Percentiles rank a stretch among this genome's conserved stretches.
Evolutionary conservation across 2,888 invertebrate species (phyloP).

Genomic region (Megastigmus dorsalis): DNA sequence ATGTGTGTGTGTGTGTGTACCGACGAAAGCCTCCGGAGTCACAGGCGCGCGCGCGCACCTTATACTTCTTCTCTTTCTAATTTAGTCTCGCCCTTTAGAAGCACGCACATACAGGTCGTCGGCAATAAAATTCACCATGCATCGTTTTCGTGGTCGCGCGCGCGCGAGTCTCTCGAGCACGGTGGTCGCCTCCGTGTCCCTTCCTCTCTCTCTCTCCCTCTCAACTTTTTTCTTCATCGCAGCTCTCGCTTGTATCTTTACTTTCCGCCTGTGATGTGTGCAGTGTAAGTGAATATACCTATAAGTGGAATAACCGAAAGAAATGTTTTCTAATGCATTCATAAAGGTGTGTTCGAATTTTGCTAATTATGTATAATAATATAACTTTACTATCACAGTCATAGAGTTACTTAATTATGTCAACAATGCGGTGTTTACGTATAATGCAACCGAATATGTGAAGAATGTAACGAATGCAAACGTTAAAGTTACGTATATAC

Average conservation of each 20-base stretch:
- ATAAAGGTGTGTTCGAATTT: no score
- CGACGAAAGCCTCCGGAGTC: conserved; percentile 33
- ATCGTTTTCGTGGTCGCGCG: conserved; percentile 53
- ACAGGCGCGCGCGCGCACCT: background rate
- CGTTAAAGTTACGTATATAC: background rate
- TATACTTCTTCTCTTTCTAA: conserved; percentile 35
- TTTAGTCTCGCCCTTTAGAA: conserved; percentile 38
- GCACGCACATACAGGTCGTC: conserved; percentile 10
- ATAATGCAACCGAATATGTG: no score
- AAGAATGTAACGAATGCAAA: background rate
- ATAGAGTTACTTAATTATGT: no score
- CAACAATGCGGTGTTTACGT: no score
- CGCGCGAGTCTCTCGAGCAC: conserved; percentile 51
- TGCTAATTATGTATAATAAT: no score
- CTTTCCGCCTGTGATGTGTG: no score
- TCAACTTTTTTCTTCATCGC: background rate
- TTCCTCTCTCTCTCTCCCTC: no score
- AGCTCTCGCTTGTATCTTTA: background rate
- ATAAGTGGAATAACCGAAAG: background rate
- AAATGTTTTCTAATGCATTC: background rate
- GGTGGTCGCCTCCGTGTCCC: conserved; percentile 62
- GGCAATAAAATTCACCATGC: conserved; percentile 61
- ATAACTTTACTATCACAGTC: no score
- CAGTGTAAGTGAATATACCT: no score
- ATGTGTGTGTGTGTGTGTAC: background rate